Conservation (phyloP, 2,888 invertebrate genomes). For the Calameuta filiformis region DNA sequence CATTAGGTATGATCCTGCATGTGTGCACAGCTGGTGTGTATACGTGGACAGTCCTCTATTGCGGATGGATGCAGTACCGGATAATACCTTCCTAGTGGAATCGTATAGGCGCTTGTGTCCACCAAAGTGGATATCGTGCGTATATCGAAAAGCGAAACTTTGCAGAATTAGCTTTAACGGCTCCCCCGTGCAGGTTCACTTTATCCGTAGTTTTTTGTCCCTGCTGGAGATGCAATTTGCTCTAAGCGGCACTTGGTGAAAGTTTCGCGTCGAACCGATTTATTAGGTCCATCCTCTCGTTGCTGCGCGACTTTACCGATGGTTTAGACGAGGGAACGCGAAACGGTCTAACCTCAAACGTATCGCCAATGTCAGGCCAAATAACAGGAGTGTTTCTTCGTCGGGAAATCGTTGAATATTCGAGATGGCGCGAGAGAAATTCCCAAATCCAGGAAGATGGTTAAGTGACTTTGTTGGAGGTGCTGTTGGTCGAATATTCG, state of each 20-base stretch:
- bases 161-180: background rate
- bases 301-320: background rate
- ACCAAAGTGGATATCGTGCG: slow-evolving; percentile 23
- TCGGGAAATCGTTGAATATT: background rate
- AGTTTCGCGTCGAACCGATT: background rate
- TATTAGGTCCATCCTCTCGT: background rate
- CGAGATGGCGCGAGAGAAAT: background rate
- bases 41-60: background rate
- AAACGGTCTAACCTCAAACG: background rate
- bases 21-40: slow-evolving; percentile 5
- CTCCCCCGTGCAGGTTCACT: background rate
- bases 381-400: background rate
- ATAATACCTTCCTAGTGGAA: slow-evolving; percentile 27
- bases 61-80: background rate
- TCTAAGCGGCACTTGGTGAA: background rate
- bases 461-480: background rate
- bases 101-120: slow-evolving; percentile 27
- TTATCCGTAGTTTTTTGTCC: too few relatives aligned
- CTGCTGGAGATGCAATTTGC: too few relatives aligned
- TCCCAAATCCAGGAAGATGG: background rate
- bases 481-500: background rate
- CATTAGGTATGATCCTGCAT: slow-evolving; percentile 21
- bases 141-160: slow-evolving; percentile 44
- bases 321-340: background rate
- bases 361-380: background rate